These are phyloP conservation scores for Dendropsophus ebraccatus DNA, from an alignment of 2,113 vertebrate genomes.

Conservation along the genomic window DNA sequence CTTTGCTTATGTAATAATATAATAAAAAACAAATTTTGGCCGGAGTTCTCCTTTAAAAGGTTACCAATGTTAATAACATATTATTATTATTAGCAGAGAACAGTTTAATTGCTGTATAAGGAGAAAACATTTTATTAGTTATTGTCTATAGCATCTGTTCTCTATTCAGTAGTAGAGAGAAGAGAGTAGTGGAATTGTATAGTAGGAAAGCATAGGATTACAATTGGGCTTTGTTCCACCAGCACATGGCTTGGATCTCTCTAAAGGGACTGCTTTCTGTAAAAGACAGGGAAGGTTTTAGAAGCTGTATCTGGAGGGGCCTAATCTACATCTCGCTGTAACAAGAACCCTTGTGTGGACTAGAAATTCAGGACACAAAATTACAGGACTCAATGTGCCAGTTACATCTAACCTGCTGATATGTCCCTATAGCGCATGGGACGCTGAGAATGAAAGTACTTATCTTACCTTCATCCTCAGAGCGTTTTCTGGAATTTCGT, in stretches of 20 bases:
- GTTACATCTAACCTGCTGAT: neutral
- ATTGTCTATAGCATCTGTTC: neutral
- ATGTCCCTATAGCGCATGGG: too few relatives aligned
- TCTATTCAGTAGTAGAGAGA: neutral
- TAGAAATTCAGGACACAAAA: conserved; percentile 15
- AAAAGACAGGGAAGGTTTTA: conserved; percentile 25
- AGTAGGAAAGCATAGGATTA: conserved; percentile 12
- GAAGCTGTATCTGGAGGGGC: neutral
- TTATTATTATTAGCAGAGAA: neutral
- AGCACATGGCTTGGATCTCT: conserved; percentile 21
- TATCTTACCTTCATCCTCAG: too few relatives aligned
- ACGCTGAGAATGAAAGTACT: too few relatives aligned
- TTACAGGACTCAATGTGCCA: neutral
- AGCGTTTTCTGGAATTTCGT: too few relatives aligned
- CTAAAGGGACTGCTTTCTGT: conserved; percentile 27
- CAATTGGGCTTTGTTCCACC: conserved; percentile 42
- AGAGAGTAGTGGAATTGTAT: neutral
- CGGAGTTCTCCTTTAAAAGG: too few relatives aligned
- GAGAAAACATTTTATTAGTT: neutral
- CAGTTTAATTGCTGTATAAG: neutral
- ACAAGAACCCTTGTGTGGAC: conserved; percentile 30
- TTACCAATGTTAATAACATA: neutral
- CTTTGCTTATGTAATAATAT: too few relatives aligned
- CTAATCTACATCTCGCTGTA: conserved; percentile 48
- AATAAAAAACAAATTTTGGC: neutral